Evolutionary conservation across 2,797 vertebrate species (phyloP), one percentile per base, ranked within the genome.

Genomic region (Psittacula echo): DNA sequence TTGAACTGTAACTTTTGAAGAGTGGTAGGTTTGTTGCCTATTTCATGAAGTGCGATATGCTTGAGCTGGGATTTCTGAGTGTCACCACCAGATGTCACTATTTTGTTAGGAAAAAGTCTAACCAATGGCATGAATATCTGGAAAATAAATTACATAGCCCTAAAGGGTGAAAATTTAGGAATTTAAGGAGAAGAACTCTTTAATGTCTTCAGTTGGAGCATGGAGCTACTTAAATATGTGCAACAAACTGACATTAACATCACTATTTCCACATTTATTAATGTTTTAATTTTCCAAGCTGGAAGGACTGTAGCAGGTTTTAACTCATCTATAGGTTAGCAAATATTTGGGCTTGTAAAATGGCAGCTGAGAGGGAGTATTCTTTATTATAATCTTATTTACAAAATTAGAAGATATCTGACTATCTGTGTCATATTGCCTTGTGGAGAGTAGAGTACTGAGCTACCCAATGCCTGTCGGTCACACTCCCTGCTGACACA

Each of bases 31-130:
- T 84, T 82, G 12, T 53, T 37, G 47, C 4, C 50, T 39, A 1
- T 10, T 66, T 71, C 21, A 1, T 4, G 39, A 44, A 18, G 9
- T 2, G 41, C 2, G 23, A 2, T 11, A 48, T 51, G n/a, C 48
- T 65, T 26, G 7, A 73, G 30, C 23, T 67, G 24, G 85, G 30
- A 37, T 66, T 95, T 94, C 74, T 84, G 86, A 77, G 9, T 93
- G 96, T 93, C 68, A 91, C 98, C 98, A 98, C 97, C 84, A 98
- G 98, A 94, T 98, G 98, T 97, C 97, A 95, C 95, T 95, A 71
- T 97, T 96, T 75, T 80, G 96, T 95, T 84, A 96, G 58, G 29
- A 51, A 94, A 94, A 96, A 87, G 7, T 82, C 56, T 42, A 21
- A 58, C 73, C 64, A 22, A 0, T 76, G 91, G 84, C 72, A 20